Base-by-base conservation (phyloP, 2,797 vertebrate species). In the Pelodytes ibericus region DNA sequence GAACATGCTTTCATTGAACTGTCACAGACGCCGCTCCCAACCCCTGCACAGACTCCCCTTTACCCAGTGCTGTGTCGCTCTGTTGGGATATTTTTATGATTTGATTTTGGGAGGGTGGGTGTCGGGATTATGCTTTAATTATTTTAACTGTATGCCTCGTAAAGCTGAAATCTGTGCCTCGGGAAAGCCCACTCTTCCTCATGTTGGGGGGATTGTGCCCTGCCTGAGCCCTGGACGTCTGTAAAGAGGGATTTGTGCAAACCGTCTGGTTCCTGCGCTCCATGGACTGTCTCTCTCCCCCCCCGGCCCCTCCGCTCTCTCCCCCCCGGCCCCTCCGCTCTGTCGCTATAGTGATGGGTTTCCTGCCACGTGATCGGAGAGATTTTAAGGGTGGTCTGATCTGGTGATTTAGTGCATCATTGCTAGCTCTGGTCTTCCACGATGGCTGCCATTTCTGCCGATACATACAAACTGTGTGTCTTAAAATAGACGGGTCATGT, bases 51-150 rank as follows among this genome's bases (percentile, higher is more conserved):
- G 72, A 64, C 27, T 31, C 64, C 51, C 49, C 30, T 16, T 71
- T 56, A 58, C 36, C 29, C 64, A 24, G 61, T 71, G 67, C 77
- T 44, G 62, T 74, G 64, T 70, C 69, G 56, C 71, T 69, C 61
- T 79, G 13, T 47, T 72, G 64, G 36, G 56, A 31, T 60, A 47
- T 15, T 20, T 63, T 59, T 33, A 39, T 18, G 26, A n/a, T 53
- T 9, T 18, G 24, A 4, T 25, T 63, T 41, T 27, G 44, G 44
- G 41, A 15, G 51, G 39, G 18, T 24, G n/a, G 29, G 56, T 10
- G 24, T 20, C 25, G 22, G 5, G 20, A 58, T 1, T 30, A 22
- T 30, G 58, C n/a, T 18, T 30, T 25, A 15, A 51, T 51, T 61
- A 30, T 76, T 56, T 63, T 70, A 39, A 51, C 29, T 31, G 6